Evolutionary conservation across 2,888 invertebrate genomes (phyloP), one percentile per base, ranked within the genome.

Genomic region (Cheilosia vernalis): DNA sequence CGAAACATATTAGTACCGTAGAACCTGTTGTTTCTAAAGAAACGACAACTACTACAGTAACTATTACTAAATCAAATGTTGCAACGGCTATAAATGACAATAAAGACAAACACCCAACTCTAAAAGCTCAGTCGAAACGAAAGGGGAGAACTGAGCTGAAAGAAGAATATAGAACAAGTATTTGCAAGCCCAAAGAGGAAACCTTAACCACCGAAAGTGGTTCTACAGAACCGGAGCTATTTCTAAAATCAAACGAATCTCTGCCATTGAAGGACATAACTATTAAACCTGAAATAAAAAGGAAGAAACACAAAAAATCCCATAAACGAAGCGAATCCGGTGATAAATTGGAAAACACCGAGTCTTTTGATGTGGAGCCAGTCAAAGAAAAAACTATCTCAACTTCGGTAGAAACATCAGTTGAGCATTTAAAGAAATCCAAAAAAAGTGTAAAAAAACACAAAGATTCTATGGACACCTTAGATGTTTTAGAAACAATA

Each of bases 221-320:
- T 15, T 56, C 19, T 42, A 53, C 47, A 10, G 19, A 55, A 40
- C 24, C 15, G 27, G 66, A 80, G 19, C n/a, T 53, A 40, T 27
- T 21, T 24, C 15, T 5, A 21, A 10, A 33, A 13, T 7, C 27
- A 1, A 40, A 51, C 4, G 19, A 73, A 17, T 17, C 27, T 13
- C 7, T 21, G 33, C 30, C 37, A 10, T 61, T 51, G 17, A 78
- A 60, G 30, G 67, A 42, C 27, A 56, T 73, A 37, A 17, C 55
- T 21, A 13, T 27, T 33, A 58, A 49, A 49, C 93, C 89, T 92
- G 93, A 89, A 87, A 88, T 49, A 84, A 90, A 60, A 90, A 92
- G 87, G 89, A 90, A 67, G 89, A 91, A 33, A 87, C 56, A 51
- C 88, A 91, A 84, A 42, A 77, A 63, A 55, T 10, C 56, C 4